These are phyloP conservation scores for Rana temporaria DNA, from an alignment of 2,113 vertebrate species.

Conservation along the genomic window DNA sequence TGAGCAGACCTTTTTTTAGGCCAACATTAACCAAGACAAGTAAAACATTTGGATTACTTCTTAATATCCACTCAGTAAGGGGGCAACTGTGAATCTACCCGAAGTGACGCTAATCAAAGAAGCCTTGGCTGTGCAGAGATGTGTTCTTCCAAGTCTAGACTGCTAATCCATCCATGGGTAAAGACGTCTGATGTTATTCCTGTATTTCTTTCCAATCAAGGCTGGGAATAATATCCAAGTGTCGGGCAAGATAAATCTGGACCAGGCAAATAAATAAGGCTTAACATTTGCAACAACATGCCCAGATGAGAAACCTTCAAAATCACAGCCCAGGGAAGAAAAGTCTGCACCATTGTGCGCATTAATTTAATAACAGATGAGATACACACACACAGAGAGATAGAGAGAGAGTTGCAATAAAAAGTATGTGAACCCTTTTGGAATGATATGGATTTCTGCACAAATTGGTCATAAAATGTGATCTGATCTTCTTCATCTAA, in stretches of 20 bases:
- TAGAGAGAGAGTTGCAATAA: no score
- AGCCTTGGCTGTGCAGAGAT: constrained; percentile 57
- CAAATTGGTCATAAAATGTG: no score
- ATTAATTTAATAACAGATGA: no score
- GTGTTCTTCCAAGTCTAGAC: constrained; percentile 63
- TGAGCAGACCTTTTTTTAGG: constrained; percentile 7
- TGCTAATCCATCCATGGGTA: constrained; percentile 63
- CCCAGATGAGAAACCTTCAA: not conserved
- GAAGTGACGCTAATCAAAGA: constrained; percentile 62
- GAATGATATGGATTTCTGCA: no score
- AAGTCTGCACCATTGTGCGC: no score
- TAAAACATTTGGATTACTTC: constrained; percentile 39
- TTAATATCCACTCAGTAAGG: constrained; percentile 44
- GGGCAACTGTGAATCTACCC: constrained; percentile 48
- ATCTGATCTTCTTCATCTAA: no score
- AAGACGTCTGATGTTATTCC: constrained; percentile 64
- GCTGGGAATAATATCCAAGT: constrained; percentile 56
- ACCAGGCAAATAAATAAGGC: not conserved
- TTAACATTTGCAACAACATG: constrained; percentile 1
- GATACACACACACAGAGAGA: no score
- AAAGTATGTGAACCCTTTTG: no score
- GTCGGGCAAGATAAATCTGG: constrained; percentile 31
- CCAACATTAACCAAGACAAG: not conserved
- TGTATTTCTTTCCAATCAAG: constrained; percentile 46
- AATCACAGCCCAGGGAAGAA: no score